Conservation (phyloP, 2,113 vertebrate species). For the Oncorhynchus mykiss region DNA sequence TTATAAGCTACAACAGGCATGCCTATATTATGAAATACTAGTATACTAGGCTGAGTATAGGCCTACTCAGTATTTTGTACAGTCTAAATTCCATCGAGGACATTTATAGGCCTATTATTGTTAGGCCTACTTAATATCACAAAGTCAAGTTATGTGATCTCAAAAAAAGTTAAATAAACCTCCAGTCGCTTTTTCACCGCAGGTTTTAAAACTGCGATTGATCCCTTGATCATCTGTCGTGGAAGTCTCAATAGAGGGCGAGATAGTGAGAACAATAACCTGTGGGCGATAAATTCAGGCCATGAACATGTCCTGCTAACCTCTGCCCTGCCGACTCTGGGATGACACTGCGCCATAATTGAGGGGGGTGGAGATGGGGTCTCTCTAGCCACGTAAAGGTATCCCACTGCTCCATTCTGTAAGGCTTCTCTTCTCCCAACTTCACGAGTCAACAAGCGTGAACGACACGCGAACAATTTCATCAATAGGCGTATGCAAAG, state of each 20-base stretch:
- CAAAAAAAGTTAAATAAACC: too few relatives aligned
- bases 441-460: constrained; percentile 88
- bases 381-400: constrained; percentile 57
- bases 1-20: too few relatives aligned
- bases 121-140: too few relatives aligned
- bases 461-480: constrained; percentile 97
- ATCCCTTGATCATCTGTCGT: constrained; percentile 75
- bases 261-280: constrained; percentile 70
- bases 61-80: too few relatives aligned
- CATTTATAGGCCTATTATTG: too few relatives aligned
- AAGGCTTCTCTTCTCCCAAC: constrained; percentile 69
- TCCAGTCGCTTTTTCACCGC: constrained; percentile 31
- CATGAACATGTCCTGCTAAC: constrained; percentile 86
- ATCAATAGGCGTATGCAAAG: constrained; percentile 90
- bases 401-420: constrained; percentile 76
- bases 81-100: too few relatives aligned
- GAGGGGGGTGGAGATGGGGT: constrained; percentile 56
- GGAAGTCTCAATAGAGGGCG: constrained; percentile 64
- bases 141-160: too few relatives aligned
- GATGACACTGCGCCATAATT: constrained; percentile 75
- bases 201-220: constrained; percentile 62
- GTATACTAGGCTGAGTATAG: too few relatives aligned
- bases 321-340: constrained; percentile 81
- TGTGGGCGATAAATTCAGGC: constrained; percentile 83
- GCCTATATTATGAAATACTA: too few relatives aligned